A percentile compares a stretch with the other conserved stretches of the same genome.
Conservation (phyloP, 2,113 vertebrate species). For the Myrmecophaga tridactyla region DNA sequence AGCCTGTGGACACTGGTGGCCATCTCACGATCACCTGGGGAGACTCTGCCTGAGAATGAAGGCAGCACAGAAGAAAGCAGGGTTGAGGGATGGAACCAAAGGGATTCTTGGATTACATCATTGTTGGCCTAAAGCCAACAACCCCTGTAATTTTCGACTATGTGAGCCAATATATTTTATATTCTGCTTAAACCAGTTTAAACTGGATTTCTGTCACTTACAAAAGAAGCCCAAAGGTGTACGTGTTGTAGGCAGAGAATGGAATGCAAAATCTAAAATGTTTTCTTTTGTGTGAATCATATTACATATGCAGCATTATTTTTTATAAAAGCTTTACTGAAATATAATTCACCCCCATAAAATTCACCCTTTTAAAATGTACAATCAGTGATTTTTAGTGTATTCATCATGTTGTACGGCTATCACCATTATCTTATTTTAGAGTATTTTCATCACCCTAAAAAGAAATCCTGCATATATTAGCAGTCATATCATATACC, state of each 20-base stretch:
- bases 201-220: slow-evolving; percentile 52
- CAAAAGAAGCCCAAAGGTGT: slow-evolving; percentile 23
- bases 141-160: slow-evolving; percentile 30
- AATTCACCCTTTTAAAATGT: background rate
- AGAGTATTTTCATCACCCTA: background rate
- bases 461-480: background rate
- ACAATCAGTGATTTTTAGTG: background rate
- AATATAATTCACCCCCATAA: too few species aligned
- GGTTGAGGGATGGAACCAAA: background rate
- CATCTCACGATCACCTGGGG: background rate
- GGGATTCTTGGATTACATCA: background rate
- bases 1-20: background rate
- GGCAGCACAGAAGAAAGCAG: background rate
- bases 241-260: background rate
- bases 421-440: slow-evolving; percentile 6
- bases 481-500: background rate
- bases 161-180: slow-evolving; percentile 15
- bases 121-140: slow-evolving; percentile 15
- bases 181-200: slow-evolving; percentile 38
- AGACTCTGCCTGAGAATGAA: background rate
- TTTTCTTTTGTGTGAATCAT: background rate
- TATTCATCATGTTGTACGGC: background rate
- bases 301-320: background rate
- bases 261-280: background rate
- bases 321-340: background rate